These are phyloP conservation scores for Dasypolia templi DNA, from an alignment of 2,888 invertebrate genomes.

Conservation along the genomic window DNA sequence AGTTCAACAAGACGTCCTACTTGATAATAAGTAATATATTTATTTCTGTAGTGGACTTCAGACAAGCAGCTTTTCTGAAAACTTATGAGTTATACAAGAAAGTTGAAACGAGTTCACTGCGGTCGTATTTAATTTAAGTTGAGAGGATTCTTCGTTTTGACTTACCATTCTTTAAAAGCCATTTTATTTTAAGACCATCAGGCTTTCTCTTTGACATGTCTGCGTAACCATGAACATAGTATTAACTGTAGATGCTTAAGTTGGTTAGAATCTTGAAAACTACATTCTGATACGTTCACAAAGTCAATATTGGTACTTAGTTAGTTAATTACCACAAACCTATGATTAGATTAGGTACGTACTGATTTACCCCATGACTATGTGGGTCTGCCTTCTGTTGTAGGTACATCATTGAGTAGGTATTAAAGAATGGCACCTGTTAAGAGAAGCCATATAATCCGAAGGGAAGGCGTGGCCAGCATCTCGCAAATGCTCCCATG, in stretches of 20 bases:
- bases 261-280: neutral
- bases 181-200: neutral
- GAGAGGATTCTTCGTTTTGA: neutral
- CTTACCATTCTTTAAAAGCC: neutral
- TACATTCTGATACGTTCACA: neutral
- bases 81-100: neutral
- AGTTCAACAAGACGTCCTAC: no score
- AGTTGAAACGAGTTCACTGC: neutral
- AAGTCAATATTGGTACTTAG: neutral
- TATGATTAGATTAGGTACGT: no score
- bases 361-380: neutral
- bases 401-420: no score
- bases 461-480: slow-evolving; percentile 80
- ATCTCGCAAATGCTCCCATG: slow-evolving; percentile 79
- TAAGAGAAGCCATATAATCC: slow-evolving; percentile 79
- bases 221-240: neutral
- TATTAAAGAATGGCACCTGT: slow-evolving; percentile 70
- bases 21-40: no score
- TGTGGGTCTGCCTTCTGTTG: neutral
- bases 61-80: neutral
- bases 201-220: neutral
- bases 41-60: neutral
- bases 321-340: no score
- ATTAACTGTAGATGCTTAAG: neutral
- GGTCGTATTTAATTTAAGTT: neutral